Base-by-base conservation (phyloP, 2,888 invertebrate genomes). In the Rugalucina vietnamica region DNA sequence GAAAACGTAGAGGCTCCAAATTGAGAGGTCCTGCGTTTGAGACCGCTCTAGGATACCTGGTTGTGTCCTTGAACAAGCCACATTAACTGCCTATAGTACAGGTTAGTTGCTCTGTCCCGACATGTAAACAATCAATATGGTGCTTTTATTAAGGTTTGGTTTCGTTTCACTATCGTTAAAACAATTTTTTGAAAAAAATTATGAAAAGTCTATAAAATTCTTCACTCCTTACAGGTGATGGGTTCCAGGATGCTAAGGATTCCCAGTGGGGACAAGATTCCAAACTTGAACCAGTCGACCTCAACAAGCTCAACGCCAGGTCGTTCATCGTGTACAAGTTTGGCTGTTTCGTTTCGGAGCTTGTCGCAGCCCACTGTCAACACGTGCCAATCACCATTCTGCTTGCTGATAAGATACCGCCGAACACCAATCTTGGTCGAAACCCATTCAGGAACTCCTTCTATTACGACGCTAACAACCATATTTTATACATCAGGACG, bases 241-340 rank as follows among this genome's bases (percentile, higher is more conserved):
- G 91, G 60, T 93, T 91, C 87, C 89, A 93, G 18, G 94, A 94
- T 78, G 74, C 85, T 2, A 87, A 90, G 43, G 94, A 94, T 78
- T 86, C 91, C 8, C 90, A 89, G 65, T 94, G 94, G 94, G 89
- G 90, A 21, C 90, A 85, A 10, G 94, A 94, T 82, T 90, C 88
- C 65, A 90, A 92, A 77, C 91, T 94, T 69, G 88, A 89, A 72
- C 93, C 94, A 12, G 91, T 93, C 21, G 94, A 94, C 88, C 89
- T 94, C 39, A 94, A 92, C 88, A 93, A 93, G 79, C 89, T 94
- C 14, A 90, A 90, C 83, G 91, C 93, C 18, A 84, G 94, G 49
- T 90, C 90, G 32, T 94, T 94, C 78, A 92, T 94, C 43, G 91
- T 94, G 69, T 94, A 94, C 90, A 94, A 94, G 89, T 94, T 94